Evolutionary conservation across 2,797 vertebrate genomes (phyloP), one percentile per base, ranked within the genome.

Genomic region (Neosilurus mollespiculum): DNA sequence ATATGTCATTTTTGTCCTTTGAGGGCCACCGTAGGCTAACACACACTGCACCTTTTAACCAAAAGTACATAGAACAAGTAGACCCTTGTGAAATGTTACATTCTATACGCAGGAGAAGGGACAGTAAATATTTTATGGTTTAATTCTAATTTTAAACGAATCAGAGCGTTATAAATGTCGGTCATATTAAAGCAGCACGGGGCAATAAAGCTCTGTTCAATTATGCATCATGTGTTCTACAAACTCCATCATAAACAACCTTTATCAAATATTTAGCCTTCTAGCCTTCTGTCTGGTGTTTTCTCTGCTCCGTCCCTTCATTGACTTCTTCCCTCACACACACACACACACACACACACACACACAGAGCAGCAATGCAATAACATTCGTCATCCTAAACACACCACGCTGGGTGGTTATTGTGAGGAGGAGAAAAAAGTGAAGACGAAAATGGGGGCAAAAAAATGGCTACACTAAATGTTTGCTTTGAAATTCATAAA

Each of bases 221-320:
- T 92, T 91, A 92, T 91, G 89, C 86, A 91, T 85, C 87, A 73
- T 89, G 83, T 88, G 89, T 90, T 90, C 89, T 86, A 87, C 80
- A 51, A 84, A 86, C 82, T 78, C 76, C 37, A 89, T 81, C 88
- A 86, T 88, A 92, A 92, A 91, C 88, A 90, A 90, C 81, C 59
- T 81, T 85, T 72, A 88, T 91, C 72, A 92, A 92, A 91, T 87
- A 91, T 91, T 89, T 59, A 91, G 86, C 77, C 15, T 76, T 84
- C 73, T 81, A 75, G 30, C 64, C 79, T 51, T 15, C 59, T 67
- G 62, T 67, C 61, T 73, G 66, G 75, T 85, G 78, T 64, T 61
- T 83, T 72, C 81, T 73, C 77, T 9, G 51, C 81, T 73, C 77
- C 9, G 34, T 80, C 71, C 37, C 51, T 61, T 77, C 54, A 70